Conservation (phyloP, 2,797 vertebrate genomes). For the Galagoides demidoff region DNA sequence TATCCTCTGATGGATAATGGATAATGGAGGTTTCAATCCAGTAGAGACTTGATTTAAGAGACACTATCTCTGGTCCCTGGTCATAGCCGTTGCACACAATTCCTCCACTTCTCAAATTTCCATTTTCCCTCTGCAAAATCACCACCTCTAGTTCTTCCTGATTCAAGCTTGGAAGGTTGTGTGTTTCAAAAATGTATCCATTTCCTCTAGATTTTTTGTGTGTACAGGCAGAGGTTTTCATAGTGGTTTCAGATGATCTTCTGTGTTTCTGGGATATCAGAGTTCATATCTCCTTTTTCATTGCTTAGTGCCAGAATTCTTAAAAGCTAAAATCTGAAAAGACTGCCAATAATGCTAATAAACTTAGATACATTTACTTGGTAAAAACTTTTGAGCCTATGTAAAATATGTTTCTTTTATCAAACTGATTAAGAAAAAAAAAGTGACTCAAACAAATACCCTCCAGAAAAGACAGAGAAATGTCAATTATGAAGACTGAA, state of each 20-base stretch:
- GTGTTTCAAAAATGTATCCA: background rate
- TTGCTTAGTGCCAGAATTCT: background rate
- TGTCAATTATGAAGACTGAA: background rate
- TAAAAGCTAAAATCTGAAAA: background rate
- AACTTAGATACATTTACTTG: background rate
- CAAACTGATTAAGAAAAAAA: background rate
- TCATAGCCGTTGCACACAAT: background rate
- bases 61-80: background rate
- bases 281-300: background rate
- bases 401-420: background rate
- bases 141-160: background rate
- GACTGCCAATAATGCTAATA: background rate
- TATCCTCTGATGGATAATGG: no score
- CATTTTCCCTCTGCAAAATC: constrained; percentile 2
- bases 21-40: background rate
- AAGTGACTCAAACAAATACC: background rate
- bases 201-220: background rate
- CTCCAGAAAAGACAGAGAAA: background rate
- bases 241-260: background rate
- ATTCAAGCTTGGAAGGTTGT: background rate
- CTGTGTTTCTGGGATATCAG: background rate
- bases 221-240: background rate
- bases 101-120: background rate
- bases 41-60: background rate
- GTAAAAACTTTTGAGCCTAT: background rate